Evolutionary conservation across 2,113 vertebrate genomes (phyloP).

Genomic region (Coreoperca whiteheadi): DNA sequence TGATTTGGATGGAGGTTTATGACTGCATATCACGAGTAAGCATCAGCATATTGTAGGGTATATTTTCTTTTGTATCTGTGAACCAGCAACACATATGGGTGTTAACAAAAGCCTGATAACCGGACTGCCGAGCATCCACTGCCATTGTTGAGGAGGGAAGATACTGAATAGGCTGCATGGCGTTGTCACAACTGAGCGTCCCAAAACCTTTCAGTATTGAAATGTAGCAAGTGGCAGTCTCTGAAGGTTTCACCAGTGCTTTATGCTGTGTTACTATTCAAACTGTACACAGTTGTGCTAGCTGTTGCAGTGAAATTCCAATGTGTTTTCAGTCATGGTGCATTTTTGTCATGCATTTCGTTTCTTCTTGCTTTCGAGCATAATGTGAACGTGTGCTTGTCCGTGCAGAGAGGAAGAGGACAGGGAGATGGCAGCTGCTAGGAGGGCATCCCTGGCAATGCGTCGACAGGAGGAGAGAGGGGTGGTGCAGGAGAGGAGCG

Average conservation of each 20-base stretch:
- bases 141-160: background rate
- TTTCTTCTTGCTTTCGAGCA: background rate
- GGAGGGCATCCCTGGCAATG: conserved; percentile 88
- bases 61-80: background rate
- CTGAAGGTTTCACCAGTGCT: background rate
- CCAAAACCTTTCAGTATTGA: background rate
- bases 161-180: background rate
- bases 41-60: background rate
- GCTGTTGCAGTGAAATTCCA: background rate
- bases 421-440: conserved; percentile 90
- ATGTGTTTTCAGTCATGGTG: background rate
- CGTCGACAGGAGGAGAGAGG: conserved; percentile 87
- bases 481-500: conserved; percentile 82
- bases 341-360: background rate
- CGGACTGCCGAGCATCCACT: background rate
- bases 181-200: no score
- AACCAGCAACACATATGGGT: background rate
- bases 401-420: conserved; percentile 93
- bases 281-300: background rate
- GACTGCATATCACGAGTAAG: background rate
- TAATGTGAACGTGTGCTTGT: conserved; percentile 22
- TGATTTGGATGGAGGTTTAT: background rate
- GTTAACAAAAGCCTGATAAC: background rate
- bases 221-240: background rate
- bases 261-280: background rate